Conservation (phyloP, 1,140 invertebrate genomes). For the Hycleus phaleratus region DNA sequence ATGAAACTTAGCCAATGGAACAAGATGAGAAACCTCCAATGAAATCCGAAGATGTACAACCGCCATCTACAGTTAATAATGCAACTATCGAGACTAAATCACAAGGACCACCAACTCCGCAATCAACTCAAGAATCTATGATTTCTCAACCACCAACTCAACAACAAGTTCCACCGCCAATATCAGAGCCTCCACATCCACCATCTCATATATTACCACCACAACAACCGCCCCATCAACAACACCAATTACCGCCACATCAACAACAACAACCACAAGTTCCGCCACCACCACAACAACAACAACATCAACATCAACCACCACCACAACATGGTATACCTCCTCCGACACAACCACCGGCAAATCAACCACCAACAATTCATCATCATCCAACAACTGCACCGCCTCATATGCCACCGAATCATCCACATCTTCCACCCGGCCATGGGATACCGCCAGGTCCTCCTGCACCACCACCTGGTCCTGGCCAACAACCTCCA, state of each 20-base stretch:
- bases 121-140: conserved; percentile 12
- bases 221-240: conserved; percentile 8
- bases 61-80: conserved; percentile 5
- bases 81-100: background rate
- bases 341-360: conserved; percentile 9
- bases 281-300: conserved; percentile 21
- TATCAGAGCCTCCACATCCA: background rate
- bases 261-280: conserved; percentile 23
- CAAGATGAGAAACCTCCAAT: conserved; percentile 12
- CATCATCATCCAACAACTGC: conserved; percentile 19
- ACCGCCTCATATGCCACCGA: conserved; percentile 21
- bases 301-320: conserved; percentile 9
- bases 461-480: conserved; percentile 17
- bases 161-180: conserved; percentile 1
- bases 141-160: background rate
- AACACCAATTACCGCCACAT: conserved; percentile 15
- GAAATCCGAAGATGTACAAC: background rate
- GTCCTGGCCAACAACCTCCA: conserved; percentile 15
- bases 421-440: conserved; percentile 31
- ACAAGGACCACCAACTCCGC: background rate
- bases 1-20: conserved; percentile 29
- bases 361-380: conserved; percentile 11
- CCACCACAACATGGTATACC: conserved; percentile 1
- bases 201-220: background rate
- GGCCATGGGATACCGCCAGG: conserved; percentile 22